These are phyloP conservation scores for Zapornia atra DNA, from an alignment of 2,113 vertebrate genomes.

Conservation along the genomic window DNA sequence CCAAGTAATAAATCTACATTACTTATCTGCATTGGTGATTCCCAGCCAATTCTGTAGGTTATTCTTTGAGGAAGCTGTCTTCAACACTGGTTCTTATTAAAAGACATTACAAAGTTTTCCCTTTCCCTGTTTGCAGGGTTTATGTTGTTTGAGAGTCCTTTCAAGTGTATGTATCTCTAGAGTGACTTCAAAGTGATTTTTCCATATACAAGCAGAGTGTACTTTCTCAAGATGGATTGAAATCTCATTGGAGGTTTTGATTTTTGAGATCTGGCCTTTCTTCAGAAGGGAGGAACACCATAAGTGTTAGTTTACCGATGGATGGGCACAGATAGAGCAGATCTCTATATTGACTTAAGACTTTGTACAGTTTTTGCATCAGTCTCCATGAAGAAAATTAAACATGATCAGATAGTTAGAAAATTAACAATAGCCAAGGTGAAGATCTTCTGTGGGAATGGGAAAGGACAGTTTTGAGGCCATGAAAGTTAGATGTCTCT, in stretches of 20 bases:
- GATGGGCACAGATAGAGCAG: not conserved
- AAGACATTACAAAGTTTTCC: not conserved
- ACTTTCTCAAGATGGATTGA: not conserved
- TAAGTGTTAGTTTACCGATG: fast-evolving
- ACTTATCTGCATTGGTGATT: slow-evolving; percentile 65
- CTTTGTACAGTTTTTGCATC: not conserved
- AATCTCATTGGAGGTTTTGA: not conserved
- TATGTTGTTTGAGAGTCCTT: not conserved
- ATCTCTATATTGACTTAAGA: not conserved
- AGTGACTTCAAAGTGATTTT: not conserved
- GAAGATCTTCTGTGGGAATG: not conserved
- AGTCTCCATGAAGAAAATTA: not conserved
- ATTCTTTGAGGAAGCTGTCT: not conserved
- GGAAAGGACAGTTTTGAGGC: not conserved
- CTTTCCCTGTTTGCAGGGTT: not conserved
- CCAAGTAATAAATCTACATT: slow-evolving; percentile 67
- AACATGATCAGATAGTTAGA: not conserved
- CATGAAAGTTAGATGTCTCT: not conserved
- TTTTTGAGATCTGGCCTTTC: not conserved
- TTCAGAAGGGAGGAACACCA: not conserved
- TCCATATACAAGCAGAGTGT: not conserved
- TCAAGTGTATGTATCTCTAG: not conserved
- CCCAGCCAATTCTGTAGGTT: slow-evolving; percentile 5
- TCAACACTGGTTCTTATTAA: not conserved
- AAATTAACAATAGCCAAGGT: not conserved